Base-by-base conservation (phyloP, 2,797 vertebrate species). In the Lepus townsendii region DNA sequence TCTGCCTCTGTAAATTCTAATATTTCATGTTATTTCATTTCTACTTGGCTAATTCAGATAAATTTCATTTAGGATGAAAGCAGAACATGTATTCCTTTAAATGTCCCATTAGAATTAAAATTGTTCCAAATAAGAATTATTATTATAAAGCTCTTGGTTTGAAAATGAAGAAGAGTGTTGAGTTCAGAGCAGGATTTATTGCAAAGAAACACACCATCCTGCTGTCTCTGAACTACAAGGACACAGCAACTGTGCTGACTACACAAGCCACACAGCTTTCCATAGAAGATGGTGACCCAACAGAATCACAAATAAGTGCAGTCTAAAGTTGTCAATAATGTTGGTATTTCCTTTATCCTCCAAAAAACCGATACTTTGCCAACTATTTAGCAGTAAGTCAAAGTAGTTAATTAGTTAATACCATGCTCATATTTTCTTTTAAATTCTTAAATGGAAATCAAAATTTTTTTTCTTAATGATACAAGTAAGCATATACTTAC, bases 61-160 rank as follows among this genome's bases (percentile, higher is more conserved):
- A 97, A 89, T 66, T 35, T 68, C 54, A 95, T 96, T 95, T 93
- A 84, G 0, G 0, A 94, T 88, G 94, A 93, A 94, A 96, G 88
- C 96, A 95, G 62, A 97, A 96, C 97, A 90, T 27, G 14, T 65
- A 85, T 89, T 80, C 72, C 8, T 88, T 97, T 95, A 97, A 97
- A 91, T 86, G 66, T 96, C 92, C 89, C 92, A 72, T 65, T 16
- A 57, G 54, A 57, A 57, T 76, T 97, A 95, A 97, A 96, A 97
- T 94, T 79, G 80, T 97, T 97, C 97, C 97, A 98, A 97, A 88
- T 10, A 95, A 95, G 91, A 97, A 97, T 96, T 96, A 96, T 93
- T 93, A 90, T 98, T 95, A 96, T 93, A 93, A 97, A 94, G 95
- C 79, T 92, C 90, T 96, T 97, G 96, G 96, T 82, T 98, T 93